Evolutionary conservation across 53 echinoderm and acorn worm species (phyloP), one percentile per base, ranked within the genome.

Genomic region (Actinopyga echinites): DNA sequence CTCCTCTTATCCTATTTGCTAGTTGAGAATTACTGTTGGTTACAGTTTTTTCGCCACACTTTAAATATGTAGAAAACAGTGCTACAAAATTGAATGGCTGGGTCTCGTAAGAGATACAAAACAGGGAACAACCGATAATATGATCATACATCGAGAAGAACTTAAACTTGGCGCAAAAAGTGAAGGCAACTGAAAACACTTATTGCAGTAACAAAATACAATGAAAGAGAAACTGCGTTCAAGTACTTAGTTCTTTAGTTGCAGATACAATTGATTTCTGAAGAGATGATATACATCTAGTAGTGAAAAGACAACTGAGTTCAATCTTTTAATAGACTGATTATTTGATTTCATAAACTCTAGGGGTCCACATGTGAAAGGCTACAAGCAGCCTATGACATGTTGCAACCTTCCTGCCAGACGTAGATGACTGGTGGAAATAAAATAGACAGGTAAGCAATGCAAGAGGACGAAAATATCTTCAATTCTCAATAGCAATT

Each of bases 101-200:
- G n/a, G n/a, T n/a, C n/a, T n/a, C n/a, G n/a, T n/a, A n/a, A n/a
- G n/a, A n/a, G n/a, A n/a, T n/a, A n/a, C n/a, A n/a, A n/a, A n/a
- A n/a, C n/a, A n/a, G n/a, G 15, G 83, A 63, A 54, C 64, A 91
- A 53, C 24, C 56, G 33, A 85, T 85, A n/a, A 66, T 63, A n/a
- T 92, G 89, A 89, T 37, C 56, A 25, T 92, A 86, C 56, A 91
- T 91, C 2, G 82, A 85, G 29, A 89, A 89, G 21, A 68, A 68
- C 38, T 68, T 68, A 32, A 68, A 68, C 68, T 37, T 68, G 19
- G 68, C 40, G 34, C 15, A 68, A 2, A 68, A 68, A 68, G 0
- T 37, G 38, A 37, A 68, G 68, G n/a, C n/a, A n/a, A n/a, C n/a
- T 5, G 34, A 68, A 68, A 37, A 37, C 68, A 68, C 23, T 60